Conservation (phyloP, 1,140 invertebrate species). For the Drosophila nigromelanica region DNA sequence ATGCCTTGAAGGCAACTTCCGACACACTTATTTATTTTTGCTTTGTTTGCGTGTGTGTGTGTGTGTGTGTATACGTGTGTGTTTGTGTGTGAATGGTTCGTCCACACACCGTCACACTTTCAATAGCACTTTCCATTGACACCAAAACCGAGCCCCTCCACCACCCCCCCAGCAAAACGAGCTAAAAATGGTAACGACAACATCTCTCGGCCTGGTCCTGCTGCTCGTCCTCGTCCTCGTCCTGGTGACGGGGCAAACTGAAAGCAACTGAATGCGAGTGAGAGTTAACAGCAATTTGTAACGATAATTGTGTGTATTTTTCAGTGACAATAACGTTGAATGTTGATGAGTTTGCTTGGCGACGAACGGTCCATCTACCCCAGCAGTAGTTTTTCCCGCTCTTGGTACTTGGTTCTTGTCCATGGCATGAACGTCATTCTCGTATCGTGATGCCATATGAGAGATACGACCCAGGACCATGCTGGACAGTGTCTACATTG, state of each 20-base stretch:
- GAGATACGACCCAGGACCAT: slow-evolving; percentile 21
- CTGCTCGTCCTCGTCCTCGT: slow-evolving; percentile 1
- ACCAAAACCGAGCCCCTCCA: slow-evolving; percentile 39
- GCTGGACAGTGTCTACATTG: slow-evolving; percentile 17
- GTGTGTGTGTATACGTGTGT: slow-evolving; percentile 1
- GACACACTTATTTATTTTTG: slow-evolving; percentile 65
- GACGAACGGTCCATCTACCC: slow-evolving; percentile 16
- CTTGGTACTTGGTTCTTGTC: slow-evolving; percentile 13
- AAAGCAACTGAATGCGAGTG: slow-evolving; percentile 39
- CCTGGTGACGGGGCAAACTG: slow-evolving; percentile 10
- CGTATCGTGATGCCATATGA: slow-evolving; percentile 33
- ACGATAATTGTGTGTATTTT: slow-evolving; percentile 78
- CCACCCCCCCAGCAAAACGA: slow-evolving; percentile 10
- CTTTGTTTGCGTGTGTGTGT: slow-evolving; percentile 39
- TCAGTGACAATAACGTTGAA: slow-evolving; percentile 78
- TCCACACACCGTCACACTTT: slow-evolving; percentile 54
- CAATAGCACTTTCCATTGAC: slow-evolving; percentile 74
- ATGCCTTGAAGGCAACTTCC: slow-evolving; percentile 68
- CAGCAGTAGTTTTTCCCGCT: not conserved
- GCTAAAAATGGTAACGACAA: slow-evolving; percentile 56
- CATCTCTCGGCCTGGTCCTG: slow-evolving; percentile 24
- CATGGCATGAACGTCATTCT: slow-evolving; percentile 23
- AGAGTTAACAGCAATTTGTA: slow-evolving; percentile 77
- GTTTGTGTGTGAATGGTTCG: slow-evolving; percentile 44
- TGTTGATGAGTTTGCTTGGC: slow-evolving; percentile 71